Conservation (phyloP, 2,113 vertebrate genomes). For the Plecotus auritus region DNA sequence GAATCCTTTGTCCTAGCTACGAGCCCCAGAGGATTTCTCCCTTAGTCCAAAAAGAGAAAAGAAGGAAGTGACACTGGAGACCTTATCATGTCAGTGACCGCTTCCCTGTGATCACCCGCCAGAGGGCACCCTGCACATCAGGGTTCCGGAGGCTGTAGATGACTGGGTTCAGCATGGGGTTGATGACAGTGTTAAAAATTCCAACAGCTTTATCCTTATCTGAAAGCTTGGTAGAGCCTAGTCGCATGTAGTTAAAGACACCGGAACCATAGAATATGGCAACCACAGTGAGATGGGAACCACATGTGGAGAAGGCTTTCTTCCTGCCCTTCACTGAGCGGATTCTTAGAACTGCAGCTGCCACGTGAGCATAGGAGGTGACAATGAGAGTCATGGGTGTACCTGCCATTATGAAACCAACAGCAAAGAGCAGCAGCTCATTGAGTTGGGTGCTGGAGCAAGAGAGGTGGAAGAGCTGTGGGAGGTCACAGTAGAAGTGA, state of each 20-base stretch:
- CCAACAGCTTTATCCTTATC: no score
- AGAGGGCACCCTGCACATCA: no score
- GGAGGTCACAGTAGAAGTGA: conserved; percentile 70
- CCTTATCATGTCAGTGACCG: no score
- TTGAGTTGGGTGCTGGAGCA: no score
- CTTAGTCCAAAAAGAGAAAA: neutral
- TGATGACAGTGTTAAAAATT: no score
- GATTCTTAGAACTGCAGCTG: conserved; percentile 52
- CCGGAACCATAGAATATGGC: conserved; percentile 63
- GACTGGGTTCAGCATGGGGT: no score
- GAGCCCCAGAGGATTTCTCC: neutral
- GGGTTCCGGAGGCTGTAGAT: no score
- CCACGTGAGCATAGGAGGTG: conserved; percentile 54
- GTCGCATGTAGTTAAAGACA: conserved; percentile 54
- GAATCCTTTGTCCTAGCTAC: neutral
- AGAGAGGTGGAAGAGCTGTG: conserved; percentile 65
- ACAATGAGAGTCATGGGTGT: conserved; percentile 54
- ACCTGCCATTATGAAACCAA: no score
- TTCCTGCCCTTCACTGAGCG: conserved; percentile 13
- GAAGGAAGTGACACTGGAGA: no score
- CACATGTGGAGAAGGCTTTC: conserved; percentile 65
- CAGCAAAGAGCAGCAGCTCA: neutral
- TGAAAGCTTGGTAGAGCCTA: neutral
- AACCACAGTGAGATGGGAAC: conserved; percentile 54
- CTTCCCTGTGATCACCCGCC: no score